phyloP scores from a whole-genome alignment of 1,140 invertebrate species.

The Drosophila ambigua region DNA sequence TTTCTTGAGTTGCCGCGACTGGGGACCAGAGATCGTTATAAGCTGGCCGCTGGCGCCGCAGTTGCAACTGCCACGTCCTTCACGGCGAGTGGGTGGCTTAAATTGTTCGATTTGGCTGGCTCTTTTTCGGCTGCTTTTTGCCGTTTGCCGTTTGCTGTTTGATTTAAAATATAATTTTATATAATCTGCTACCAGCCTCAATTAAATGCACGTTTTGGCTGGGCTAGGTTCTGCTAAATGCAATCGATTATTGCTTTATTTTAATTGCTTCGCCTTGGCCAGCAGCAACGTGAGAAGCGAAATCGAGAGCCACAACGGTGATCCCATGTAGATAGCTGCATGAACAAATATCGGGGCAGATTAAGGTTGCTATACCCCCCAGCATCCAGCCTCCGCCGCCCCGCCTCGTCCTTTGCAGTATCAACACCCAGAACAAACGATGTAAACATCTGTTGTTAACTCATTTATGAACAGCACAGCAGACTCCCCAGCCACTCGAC shows the following conservation, averaged over 20 bases:
- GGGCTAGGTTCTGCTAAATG: conserved; percentile 60
- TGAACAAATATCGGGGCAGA: conserved; percentile 13
- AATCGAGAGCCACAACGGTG: conserved; percentile 6
- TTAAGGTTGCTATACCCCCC: neutral
- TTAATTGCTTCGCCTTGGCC: conserved; percentile 74
- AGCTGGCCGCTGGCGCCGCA: conserved; percentile 72
- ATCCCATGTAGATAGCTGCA: conserved; percentile 17
- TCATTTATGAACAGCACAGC: conserved; percentile 44
- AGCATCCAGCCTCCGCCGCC: no score
- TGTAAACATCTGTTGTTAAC: conserved; percentile 76
- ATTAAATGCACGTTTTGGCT: conserved; percentile 78
- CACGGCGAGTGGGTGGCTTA: conserved; percentile 69
- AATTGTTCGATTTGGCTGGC: conserved; percentile 39
- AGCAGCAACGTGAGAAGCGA: conserved; percentile 65
- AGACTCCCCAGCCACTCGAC: conserved; percentile 35
- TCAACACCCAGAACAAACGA: conserved; percentile 58
- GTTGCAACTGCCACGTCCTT: conserved; percentile 75
- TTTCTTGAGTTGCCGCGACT: conserved; percentile 40
- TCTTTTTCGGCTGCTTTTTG: conserved; percentile 43
- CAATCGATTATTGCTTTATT: conserved; percentile 77
- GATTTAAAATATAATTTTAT: conserved; percentile 82
- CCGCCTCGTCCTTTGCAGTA: neutral
- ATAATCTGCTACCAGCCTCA: conserved; percentile 76
- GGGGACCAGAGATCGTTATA: conserved; percentile 72
- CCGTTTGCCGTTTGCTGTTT: conserved; percentile 61